phyloP scores from a whole-genome alignment of 2,797 vertebrate genomes.

The Molossus alvarezi region DNA sequence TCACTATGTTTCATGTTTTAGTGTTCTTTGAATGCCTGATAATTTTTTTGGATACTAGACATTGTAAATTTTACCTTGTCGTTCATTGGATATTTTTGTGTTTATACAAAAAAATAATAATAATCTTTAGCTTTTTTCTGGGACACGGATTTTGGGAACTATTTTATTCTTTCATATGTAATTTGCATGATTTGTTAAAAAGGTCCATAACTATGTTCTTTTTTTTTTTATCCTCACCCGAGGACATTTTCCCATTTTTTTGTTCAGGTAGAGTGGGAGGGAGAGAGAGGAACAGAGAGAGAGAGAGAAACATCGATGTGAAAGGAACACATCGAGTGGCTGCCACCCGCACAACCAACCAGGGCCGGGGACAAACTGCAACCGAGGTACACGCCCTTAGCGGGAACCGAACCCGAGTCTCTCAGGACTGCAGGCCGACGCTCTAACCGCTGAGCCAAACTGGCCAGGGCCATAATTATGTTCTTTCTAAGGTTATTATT shows the following conservation, averaged over 20 bases:
- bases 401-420: too few relatives aligned
- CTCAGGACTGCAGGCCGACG: too few relatives aligned
- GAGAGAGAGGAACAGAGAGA: too few relatives aligned
- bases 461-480: not conserved
- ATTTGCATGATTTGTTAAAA: not conserved
- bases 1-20: not conserved
- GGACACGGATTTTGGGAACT: not conserved
- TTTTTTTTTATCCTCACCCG: too few relatives aligned
- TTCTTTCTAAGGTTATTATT: not conserved
- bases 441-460: too few relatives aligned
- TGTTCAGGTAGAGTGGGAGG: too few relatives aligned
- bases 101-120: not conserved
- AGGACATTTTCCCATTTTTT: too few relatives aligned
- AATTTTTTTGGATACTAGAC: not conserved
- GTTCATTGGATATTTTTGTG: not conserved
- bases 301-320: too few relatives aligned
- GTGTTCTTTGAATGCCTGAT: not conserved
- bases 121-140: not conserved
- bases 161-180: not conserved
- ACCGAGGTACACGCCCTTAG: too few relatives aligned
- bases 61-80: not conserved
- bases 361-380: too few relatives aligned
- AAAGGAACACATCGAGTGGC: too few relatives aligned
- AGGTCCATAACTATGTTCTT: not conserved
- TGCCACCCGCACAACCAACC: too few relatives aligned